Percentiles rank a stretch among this genome's conserved stretches.
Conservation (phyloP, 2,113 vertebrate genomes). For the Siniperca chuatsi region DNA sequence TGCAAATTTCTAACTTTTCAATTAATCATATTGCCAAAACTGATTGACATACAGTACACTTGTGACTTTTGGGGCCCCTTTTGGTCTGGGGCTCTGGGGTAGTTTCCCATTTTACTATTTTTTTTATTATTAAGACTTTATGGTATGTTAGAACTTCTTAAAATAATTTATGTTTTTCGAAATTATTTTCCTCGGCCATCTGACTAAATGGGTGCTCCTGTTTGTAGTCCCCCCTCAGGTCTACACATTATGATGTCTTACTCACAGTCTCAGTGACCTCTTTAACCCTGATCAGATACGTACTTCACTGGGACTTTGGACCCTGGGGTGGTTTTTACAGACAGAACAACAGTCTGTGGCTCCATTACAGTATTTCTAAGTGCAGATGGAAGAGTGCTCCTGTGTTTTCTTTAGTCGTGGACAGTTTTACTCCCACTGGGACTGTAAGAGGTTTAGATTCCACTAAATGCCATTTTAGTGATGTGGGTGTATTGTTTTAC, state of each 20-base stretch:
- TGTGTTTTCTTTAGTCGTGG: constrained; percentile 36
- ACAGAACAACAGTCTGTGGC: constrained; percentile 12
- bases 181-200: neutral
- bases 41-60: neutral
- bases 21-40: neutral
- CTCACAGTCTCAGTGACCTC: constrained; percentile 8
- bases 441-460: constrained; percentile 45
- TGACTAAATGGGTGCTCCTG: neutral
- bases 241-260: neutral
- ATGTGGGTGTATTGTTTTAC: constrained; percentile 62
- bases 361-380: constrained; percentile 3
- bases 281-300: constrained; percentile 4
- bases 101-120: neutral
- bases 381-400: constrained; percentile 11
- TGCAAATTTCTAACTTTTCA: neutral
- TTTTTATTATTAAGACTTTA: neutral
- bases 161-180: no score
- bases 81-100: neutral
- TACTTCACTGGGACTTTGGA: neutral
- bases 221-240: neutral
- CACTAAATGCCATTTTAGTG: constrained; percentile 61
- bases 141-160: neutral
- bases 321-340: constrained; percentile 12
- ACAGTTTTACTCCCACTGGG: constrained; percentile 40
- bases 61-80: neutral